Conservation (phyloP, 2,888 invertebrate genomes). For the Microdon myrmicae region DNA sequence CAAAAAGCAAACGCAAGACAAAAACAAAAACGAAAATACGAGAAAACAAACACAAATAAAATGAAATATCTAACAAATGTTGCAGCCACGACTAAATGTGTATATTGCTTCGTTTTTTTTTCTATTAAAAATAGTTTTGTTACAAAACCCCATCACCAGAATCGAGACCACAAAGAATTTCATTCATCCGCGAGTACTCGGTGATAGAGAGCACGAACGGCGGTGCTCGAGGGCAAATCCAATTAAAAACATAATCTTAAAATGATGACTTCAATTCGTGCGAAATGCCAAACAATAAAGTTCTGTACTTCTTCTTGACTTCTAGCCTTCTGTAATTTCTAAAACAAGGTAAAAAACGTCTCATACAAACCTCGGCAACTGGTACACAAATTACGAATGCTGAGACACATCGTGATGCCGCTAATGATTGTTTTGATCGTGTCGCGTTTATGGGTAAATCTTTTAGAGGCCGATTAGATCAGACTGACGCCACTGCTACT, state of each 20-base stretch:
- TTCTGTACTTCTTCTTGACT: background rate
- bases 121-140: slow-evolving; percentile 1
- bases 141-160: slow-evolving; percentile 1
- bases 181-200: slow-evolving; percentile 32
- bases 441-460: slow-evolving; percentile 19
- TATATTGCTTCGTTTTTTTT: slow-evolving; percentile 4
- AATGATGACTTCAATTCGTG: slow-evolving; percentile 29
- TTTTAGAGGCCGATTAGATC: slow-evolving; percentile 12
- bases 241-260: slow-evolving; percentile 25
- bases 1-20: too few species aligned
- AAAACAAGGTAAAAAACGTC: too few species aligned
- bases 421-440: slow-evolving; percentile 12
- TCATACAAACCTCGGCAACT: slow-evolving; percentile 63
- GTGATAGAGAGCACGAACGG: slow-evolving; percentile 4
- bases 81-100: slow-evolving; percentile 20
- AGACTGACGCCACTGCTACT: slow-evolving; percentile 25
- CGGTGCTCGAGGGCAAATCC: slow-evolving; percentile 7
- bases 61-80: background rate
- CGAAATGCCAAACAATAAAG: background rate
- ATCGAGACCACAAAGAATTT: slow-evolving; percentile 31
- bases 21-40: too few species aligned
- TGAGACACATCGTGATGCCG: slow-evolving; percentile 58
- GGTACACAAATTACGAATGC: slow-evolving; percentile 60
- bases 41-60: too few species aligned
- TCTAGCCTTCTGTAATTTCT: too few species aligned